phyloP scores from a whole-genome alignment of 2,888 invertebrate genomes.

The Craniophora ligustri region DNA sequence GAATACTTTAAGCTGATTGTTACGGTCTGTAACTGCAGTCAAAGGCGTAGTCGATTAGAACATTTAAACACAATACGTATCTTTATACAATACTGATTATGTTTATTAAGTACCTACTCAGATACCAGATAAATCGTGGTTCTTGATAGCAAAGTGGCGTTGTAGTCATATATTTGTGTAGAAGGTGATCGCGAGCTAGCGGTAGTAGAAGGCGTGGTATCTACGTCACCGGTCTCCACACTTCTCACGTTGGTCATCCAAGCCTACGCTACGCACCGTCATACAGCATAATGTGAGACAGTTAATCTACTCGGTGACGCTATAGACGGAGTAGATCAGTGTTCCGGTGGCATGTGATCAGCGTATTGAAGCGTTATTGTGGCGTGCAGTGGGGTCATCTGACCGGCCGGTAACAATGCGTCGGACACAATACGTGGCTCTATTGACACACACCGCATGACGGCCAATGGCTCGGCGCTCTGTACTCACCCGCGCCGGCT shows the following conservation, averaged over 20 bases:
- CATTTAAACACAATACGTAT: too few species aligned
- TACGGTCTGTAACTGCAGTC: too few species aligned
- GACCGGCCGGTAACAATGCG: conserved; percentile 70
- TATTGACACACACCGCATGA: conserved; percentile 69
- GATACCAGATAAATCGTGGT: too few species aligned
- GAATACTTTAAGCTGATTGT: too few species aligned
- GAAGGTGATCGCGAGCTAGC: conserved; percentile 11
- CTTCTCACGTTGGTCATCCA: conserved; percentile 32
- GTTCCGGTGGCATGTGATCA: conserved; percentile 64
- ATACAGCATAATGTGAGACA: conserved; percentile 22
- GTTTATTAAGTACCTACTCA: too few species aligned
- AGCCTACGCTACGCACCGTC: conserved; percentile 33
- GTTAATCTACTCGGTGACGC: conserved; percentile 31
- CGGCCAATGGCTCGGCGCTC: conserved; percentile 33
- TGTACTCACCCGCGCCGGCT: conserved; percentile 35
- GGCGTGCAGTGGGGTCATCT: conserved; percentile 73
- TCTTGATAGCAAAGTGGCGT: not conserved
- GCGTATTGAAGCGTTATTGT: conserved; percentile 68
- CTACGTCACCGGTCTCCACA: conserved; percentile 29
- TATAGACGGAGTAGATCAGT: conserved; percentile 48
- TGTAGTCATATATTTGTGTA: conserved; percentile 18
- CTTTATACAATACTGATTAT: too few species aligned
- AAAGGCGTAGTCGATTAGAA: too few species aligned
- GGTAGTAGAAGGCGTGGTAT: conserved; percentile 29
- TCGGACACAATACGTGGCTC: conserved; percentile 64